phyloP scores from a whole-genome alignment of 1,140 invertebrate genomes.

The Tetranychus urticae region DNA sequence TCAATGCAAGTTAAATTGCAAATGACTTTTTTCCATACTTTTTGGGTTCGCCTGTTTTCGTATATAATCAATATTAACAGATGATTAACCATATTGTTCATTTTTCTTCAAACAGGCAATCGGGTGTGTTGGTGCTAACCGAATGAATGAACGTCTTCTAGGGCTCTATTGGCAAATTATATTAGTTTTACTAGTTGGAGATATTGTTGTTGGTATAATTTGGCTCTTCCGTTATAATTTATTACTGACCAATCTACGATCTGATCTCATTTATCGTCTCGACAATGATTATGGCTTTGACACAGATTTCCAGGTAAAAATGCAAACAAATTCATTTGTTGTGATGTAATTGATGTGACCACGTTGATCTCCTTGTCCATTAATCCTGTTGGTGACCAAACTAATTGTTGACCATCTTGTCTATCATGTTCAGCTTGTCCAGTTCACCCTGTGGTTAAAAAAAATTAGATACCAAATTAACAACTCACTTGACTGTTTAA shows the following conservation, averaged over 20 bases:
- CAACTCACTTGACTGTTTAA: too few relatives aligned
- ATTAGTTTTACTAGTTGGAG: slow-evolving; percentile 48
- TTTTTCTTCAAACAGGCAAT: slow-evolving; percentile 34
- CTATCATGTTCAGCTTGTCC: too few relatives aligned
- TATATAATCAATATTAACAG: neutral
- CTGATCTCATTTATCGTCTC: slow-evolving; percentile 32
- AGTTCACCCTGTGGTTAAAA: too few relatives aligned
- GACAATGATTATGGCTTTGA: slow-evolving; percentile 34
- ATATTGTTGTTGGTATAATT: slow-evolving; percentile 55
- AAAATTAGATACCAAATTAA: too few relatives aligned
- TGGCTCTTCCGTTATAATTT: slow-evolving; percentile 59
- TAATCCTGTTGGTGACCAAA: too few relatives aligned
- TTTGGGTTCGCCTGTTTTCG: too few relatives aligned
- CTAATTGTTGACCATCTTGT: too few relatives aligned
- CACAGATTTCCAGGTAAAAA: slow-evolving; percentile 3
- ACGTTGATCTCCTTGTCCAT: too few relatives aligned
- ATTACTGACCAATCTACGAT: slow-evolving; percentile 40
- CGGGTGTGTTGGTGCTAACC: slow-evolving; percentile 48
- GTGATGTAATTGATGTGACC: too few relatives aligned
- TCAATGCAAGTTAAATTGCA: too few relatives aligned
- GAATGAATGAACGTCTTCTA: slow-evolving; percentile 49
- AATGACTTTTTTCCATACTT: too few relatives aligned
- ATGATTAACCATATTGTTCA: neutral
- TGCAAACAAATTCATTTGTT: too few relatives aligned
- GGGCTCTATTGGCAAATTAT: slow-evolving; percentile 63